Percentiles rank a stretch among this genome's conserved stretches.
phyloP scores from a whole-genome alignment of 2,888 invertebrate genomes.

The Pogonocherus hispidulus region DNA sequence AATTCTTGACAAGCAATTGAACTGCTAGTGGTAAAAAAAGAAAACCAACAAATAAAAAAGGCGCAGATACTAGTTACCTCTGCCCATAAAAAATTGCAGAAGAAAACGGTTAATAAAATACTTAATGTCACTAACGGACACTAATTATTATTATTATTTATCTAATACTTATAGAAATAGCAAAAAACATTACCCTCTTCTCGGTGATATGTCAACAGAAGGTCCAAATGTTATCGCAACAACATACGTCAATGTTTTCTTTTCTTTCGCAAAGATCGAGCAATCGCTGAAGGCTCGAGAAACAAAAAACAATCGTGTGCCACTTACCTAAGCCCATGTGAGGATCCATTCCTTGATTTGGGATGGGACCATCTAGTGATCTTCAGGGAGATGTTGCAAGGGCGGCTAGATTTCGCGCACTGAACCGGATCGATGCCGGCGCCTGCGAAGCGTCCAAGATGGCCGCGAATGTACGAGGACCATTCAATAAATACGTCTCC shows the following conservation, averaged over 20 bases:
- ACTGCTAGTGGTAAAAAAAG: no score
- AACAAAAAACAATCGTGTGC: constrained; percentile 1
- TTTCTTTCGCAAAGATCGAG: neutral
- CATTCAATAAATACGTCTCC: no score
- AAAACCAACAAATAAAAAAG: no score
- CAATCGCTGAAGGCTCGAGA: neutral
- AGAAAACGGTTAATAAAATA: no score
- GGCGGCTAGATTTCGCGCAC: constrained; percentile 54
- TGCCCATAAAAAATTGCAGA: no score
- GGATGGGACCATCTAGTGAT: constrained; percentile 43
- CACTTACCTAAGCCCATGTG: constrained; percentile 33
- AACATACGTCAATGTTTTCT: neutral
- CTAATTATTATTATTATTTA: no score
- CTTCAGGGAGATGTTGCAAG: constrained; percentile 49
- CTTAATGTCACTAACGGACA: no score
- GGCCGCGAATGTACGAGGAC: constrained; percentile 34
- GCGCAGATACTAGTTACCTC: no score
- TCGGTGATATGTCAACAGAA: neutral
- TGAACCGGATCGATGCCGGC: constrained; percentile 50
- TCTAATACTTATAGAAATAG: no score
- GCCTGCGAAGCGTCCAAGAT: constrained; percentile 45
- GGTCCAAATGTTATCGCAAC: neutral
- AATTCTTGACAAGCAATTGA: no score
- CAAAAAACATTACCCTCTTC: neutral
- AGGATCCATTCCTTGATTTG: constrained; percentile 45